These are phyloP conservation scores for Trochalopteron elliotii DNA, from an alignment of 2,113 vertebrate species.

Conservation along the genomic window DNA sequence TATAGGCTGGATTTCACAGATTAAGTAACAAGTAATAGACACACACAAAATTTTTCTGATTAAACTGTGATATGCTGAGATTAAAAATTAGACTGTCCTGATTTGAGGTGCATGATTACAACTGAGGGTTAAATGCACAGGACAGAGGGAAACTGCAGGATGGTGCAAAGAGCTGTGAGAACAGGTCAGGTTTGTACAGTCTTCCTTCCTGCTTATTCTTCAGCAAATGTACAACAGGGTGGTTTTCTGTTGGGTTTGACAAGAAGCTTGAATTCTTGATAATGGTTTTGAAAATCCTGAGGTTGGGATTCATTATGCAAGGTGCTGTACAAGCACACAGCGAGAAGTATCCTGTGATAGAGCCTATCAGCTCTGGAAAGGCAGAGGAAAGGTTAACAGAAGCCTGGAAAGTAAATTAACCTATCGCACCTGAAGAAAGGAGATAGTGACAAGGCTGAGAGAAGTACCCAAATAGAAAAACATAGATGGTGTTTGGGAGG, in stretches of 20 bases:
- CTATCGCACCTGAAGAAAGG: background rate
- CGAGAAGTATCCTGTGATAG: background rate
- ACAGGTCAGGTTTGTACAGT: background rate
- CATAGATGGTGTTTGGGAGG: background rate
- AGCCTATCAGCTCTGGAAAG: slow-evolving; percentile 30
- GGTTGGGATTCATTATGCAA: slow-evolving; percentile 37
- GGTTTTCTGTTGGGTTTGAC: background rate
- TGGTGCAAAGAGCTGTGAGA: background rate
- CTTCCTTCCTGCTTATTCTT: background rate
- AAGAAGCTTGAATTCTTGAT: slow-evolving; percentile 14
- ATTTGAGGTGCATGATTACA: slow-evolving; percentile 6
- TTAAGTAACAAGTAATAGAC: slow-evolving; percentile 64
- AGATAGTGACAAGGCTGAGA: slow-evolving; percentile 50
- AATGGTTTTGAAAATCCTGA: slow-evolving; percentile 16
- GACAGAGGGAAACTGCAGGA: background rate
- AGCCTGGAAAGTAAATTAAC: slow-evolving; percentile 50
- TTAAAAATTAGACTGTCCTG: slow-evolving; percentile 55
- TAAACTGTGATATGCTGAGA: slow-evolving; percentile 17
- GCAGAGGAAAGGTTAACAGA: slow-evolving; percentile 47
- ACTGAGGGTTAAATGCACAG: slow-evolving; percentile 20
- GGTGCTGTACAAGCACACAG: background rate
- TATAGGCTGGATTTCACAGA: slow-evolving; percentile 62
- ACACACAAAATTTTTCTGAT: slow-evolving; percentile 22
- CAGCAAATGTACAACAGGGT: background rate
- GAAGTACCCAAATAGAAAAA: background rate